phyloP scores from a whole-genome alignment of 2,113 vertebrate genomes.

The Neotoma lepida region DNA sequence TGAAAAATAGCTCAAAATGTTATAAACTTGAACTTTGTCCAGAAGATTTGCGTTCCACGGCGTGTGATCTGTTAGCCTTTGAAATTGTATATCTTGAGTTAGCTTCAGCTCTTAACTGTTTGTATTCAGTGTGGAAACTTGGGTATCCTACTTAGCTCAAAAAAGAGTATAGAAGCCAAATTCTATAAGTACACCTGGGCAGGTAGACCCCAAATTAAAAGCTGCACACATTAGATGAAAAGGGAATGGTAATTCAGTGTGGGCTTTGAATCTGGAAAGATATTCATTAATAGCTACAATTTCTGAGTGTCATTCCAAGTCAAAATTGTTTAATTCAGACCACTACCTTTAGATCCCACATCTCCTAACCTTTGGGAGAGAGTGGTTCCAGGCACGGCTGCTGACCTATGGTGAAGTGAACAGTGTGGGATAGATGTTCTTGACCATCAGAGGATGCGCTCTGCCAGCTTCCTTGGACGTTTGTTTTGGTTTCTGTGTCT shows the following conservation, averaged over 20 bases:
- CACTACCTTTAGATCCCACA: conserved; percentile 13
- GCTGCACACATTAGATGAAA: conserved; percentile 63
- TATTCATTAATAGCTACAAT: conserved; percentile 18
- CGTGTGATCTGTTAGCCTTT: conserved; percentile 82
- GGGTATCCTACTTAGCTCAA: conserved; percentile 50
- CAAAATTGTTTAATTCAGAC: conserved; percentile 55
- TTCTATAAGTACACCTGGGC: conserved; percentile 72
- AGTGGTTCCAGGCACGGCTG: conserved; percentile 55
- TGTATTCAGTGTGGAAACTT: conserved; percentile 67
- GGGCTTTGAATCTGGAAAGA: conserved; percentile 19
- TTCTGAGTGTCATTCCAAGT: conserved; percentile 52
- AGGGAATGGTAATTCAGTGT: conserved; percentile 28
- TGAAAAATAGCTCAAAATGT: conserved; percentile 83
- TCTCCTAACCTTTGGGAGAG: conserved; percentile 25
- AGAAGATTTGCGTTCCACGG: conserved; percentile 84
- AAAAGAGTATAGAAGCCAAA: conserved; percentile 55
- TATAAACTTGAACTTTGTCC: conserved; percentile 83
- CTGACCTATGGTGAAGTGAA: conserved; percentile 55
- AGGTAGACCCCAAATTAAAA: conserved; percentile 38
- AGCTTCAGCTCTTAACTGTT: conserved; percentile 80
- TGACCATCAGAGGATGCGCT: background rate
- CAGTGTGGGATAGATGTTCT: background rate
- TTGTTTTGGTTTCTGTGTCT: background rate
- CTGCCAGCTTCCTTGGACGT: background rate
- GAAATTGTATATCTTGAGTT: conserved; percentile 84